Conservation (phyloP, 1,140 invertebrate species). For the Macrosteles quadrilineatus region DNA sequence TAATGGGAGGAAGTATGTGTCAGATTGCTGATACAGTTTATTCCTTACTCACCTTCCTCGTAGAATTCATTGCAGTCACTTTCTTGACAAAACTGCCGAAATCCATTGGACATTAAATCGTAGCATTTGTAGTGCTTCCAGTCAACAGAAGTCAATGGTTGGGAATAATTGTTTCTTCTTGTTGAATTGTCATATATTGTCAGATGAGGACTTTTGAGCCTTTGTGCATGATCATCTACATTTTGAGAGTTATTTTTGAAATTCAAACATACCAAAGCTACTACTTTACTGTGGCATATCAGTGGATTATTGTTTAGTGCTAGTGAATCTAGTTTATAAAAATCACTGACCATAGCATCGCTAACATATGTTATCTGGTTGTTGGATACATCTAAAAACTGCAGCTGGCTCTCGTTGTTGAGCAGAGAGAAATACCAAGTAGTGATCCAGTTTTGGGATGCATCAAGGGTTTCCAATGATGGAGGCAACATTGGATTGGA, state of each 20-base stretch:
- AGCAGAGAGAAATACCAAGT: constrained; percentile 1
- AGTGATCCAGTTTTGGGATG: neutral
- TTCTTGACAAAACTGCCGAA: neutral
- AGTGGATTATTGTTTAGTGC: constrained; percentile 48
- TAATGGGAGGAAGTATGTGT: too few species aligned
- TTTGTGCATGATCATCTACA: neutral
- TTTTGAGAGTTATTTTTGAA: neutral
- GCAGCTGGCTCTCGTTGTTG: neutral
- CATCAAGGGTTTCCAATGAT: neutral
- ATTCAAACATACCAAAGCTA: neutral
- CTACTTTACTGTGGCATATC: constrained; percentile 1
- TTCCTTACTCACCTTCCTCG: constrained; percentile 10
- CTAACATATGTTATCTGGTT: constrained; percentile 15
- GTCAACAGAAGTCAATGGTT: neutral
- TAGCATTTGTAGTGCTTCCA: constrained; percentile 5
- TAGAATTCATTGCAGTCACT: neutral
- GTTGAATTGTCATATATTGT: neutral
- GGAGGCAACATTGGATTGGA: neutral
- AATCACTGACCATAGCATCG: constrained; percentile 50
- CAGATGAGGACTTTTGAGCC: neutral
- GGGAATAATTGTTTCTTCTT: neutral
- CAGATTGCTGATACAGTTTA: too few species aligned
- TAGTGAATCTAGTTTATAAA: constrained; percentile 45
- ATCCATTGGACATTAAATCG: neutral
- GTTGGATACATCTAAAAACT: neutral